Conservation (phyloP, 1,140 invertebrate species). For the Stegodyphus dumicola region DNA sequence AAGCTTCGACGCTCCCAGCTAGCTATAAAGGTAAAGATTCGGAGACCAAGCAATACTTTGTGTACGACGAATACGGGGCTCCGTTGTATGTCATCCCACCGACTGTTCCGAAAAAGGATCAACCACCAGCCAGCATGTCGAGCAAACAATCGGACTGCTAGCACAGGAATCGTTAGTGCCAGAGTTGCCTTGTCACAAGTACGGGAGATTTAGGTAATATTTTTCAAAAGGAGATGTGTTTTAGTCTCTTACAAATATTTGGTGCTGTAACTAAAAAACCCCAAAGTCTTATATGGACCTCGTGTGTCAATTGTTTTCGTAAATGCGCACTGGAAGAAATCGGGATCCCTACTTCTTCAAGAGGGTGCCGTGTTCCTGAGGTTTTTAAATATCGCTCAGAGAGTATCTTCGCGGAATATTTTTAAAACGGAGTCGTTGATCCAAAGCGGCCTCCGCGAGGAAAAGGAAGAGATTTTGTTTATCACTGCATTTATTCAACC, state of each 20-base stretch:
- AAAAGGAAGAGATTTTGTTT: conserved; percentile 40
- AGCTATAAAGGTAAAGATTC: conserved; percentile 42
- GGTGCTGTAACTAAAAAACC: conserved; percentile 49
- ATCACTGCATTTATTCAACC: conserved; percentile 60
- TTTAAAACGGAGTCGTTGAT: conserved; percentile 21
- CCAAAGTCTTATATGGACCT: conserved; percentile 37
- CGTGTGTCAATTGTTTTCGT: conserved; percentile 20
- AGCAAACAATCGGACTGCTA: conserved; percentile 62
- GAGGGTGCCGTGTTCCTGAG: neutral
- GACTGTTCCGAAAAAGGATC: conserved; percentile 37
- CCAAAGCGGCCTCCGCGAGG: neutral
- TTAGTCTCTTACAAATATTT: conserved; percentile 58
- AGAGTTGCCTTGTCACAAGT: conserved; percentile 43
- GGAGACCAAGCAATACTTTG: conserved; percentile 64
- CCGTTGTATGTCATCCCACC: conserved; percentile 57
- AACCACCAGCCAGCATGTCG: conserved; percentile 41
- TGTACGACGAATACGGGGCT: conserved; percentile 65
- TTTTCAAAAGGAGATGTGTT: conserved; percentile 47
- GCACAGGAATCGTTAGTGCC: conserved; percentile 47
- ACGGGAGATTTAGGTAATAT: conserved; percentile 58
- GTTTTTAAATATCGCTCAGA: neutral
- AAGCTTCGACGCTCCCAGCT: conserved; percentile 55
- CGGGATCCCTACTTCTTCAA: neutral
- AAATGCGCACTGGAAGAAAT: neutral
- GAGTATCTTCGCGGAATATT: conserved; percentile 36